Base-by-base conservation (phyloP, 2,888 invertebrate genomes). In the Temnothorax ravouxi region DNA sequence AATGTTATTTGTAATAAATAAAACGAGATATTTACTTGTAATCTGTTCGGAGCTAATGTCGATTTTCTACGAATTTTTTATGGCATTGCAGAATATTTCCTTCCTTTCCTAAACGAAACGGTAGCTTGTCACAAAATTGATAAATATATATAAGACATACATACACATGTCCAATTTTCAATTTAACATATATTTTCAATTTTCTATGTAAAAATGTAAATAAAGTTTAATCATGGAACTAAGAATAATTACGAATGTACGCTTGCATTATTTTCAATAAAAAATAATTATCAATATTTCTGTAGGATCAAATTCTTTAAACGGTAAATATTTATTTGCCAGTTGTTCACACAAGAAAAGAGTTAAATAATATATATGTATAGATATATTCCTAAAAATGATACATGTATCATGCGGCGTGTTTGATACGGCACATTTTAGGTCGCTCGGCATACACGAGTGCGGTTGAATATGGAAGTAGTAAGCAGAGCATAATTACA, bases 401-500 rank as follows among this genome's bases (percentile, higher is more conserved):
- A 54, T 13, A 4, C 25, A 18, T 71, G 18, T 15, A 72, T 72
- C 18, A 61, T 47, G 38, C 50, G 38, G 25, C 29, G 47, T 72
- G 72, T 80, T 59, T 80, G 79, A 79, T 71, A 61, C 25, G 59
- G 38, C 47, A 72, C 54, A 77, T 80, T 80, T 80, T 72, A 80
- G 74, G 59, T 80, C 74, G 59, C 72, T 72, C 47, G 59, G 47
- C 47, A 61, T 38, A 72, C 79, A 50, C 72, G 72, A 79, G 59
- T 72, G 79, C 79, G 79, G 79, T 72, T 80, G 72, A 80, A 80
- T 80, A 80, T 72, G 79, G 72, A 72, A 80, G 79, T 72, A 72
- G 79, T 80, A 80, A 80, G 59, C 79, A 72, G 79, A 80, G 79
- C 79, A 80, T 80, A 80, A 80, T 80, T 72, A 80, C 79, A 80